Evolutionary conservation across 2,797 vertebrate species (phyloP), one percentile per base, ranked within the genome.

Genomic region (Orientallactaga sibirica): DNA sequence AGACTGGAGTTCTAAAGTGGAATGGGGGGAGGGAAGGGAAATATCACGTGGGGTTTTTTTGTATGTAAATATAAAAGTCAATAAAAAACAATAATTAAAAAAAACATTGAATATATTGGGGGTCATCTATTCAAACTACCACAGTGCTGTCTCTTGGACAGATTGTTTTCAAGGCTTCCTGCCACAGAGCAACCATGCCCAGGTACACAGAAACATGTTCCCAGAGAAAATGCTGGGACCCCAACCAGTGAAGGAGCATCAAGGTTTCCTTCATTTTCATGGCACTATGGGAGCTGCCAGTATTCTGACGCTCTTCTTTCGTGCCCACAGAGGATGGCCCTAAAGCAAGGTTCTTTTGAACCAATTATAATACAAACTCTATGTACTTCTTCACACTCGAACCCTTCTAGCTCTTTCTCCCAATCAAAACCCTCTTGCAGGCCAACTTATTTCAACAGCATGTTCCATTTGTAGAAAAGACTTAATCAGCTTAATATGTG

Each of bases 211-310:
- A 83, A 77, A 12, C 74, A 24, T 55, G 33, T 37, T 16, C 9
- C 11, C 29, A 27, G 29, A 64, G 14, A 19, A 77, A 70, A 75
- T 27, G 41, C 71, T 10, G 4, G 18, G 37, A 27, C 7, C 14
- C 27, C 41, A 61, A 10, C 12, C 29, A 74, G 5, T 64, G 14
- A 10, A 87, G 68, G 58, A 90, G 37, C 12, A 76, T 37, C 67
- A 62, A 88, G 58, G 71, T 48, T 88, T 81, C n/a, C 58, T 91
- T 85, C 75, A 91, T 87, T 86, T 66, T n/a, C 29, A 41, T 27
- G 41, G 14, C 48, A 55, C 25, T 64, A 3, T 61, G 16, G 71
- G 41, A 94, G 33, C 61, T n/a, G n/a, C 12, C 76, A 75, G 22
- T 3, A 14, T 71, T 86, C 61, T 83, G 43, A 94, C 12, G 52